phyloP scores from a whole-genome alignment of 2,888 invertebrate species.

The Platynereis dumerilii region DNA sequence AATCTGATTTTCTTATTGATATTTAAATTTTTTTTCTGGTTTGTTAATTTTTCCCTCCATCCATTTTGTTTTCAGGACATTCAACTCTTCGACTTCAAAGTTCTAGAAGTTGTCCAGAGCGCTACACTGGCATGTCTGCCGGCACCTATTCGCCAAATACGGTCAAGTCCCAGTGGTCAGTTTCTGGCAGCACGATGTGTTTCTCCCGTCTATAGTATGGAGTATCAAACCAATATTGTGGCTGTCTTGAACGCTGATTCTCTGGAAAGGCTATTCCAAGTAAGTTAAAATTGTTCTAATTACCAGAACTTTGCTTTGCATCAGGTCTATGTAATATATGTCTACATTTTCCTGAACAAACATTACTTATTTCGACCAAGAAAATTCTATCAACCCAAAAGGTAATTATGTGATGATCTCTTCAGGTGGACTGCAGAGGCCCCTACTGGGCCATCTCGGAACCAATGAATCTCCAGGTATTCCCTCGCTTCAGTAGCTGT shows the following conservation, averaged over 20 bases:
- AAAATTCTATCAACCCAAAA: too few species aligned
- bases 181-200: slow-evolving; percentile 44
- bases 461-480: slow-evolving; percentile 48
- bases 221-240: slow-evolving; percentile 42
- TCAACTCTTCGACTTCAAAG: slow-evolving; percentile 35
- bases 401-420: too few species aligned
- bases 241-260: slow-evolving; percentile 28
- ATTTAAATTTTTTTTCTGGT: too few species aligned
- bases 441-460: slow-evolving; percentile 51
- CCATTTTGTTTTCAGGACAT: slow-evolving; percentile 25
- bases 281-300: too few species aligned
- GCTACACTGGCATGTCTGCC: slow-evolving; percentile 34
- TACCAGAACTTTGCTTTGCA: too few species aligned
- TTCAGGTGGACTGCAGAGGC: slow-evolving; percentile 40
- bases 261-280: too few species aligned
- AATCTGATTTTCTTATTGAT: too few species aligned
- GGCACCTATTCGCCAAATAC: slow-evolving; percentile 45
- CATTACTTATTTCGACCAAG: too few species aligned
- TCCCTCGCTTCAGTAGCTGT: slow-evolving; percentile 48
- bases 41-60: too few species aligned
- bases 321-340: too few species aligned
- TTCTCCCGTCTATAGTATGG: slow-evolving; percentile 43
- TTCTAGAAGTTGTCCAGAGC: slow-evolving; percentile 13
- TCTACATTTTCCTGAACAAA: too few species aligned
- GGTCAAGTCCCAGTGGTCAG: slow-evolving; percentile 45